phyloP scores from a whole-genome alignment of 2,888 invertebrate species.

The Junonia oenone region DNA sequence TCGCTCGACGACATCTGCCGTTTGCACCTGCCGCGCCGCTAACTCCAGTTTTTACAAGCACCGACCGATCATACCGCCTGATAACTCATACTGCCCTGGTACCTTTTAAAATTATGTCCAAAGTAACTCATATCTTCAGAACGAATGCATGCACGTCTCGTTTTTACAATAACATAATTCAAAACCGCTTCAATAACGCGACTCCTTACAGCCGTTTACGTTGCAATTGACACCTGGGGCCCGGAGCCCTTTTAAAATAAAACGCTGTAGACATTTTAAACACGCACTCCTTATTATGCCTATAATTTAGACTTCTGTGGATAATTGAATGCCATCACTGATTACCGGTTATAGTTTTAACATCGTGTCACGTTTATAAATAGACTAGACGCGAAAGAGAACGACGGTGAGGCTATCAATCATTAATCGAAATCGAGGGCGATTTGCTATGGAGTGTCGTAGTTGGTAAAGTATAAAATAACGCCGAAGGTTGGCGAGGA shows the following conservation, averaged over 20 bases:
- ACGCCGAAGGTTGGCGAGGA: slow-evolving; percentile 36
- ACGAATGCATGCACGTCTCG: slow-evolving; percentile 35
- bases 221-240: slow-evolving; percentile 56
- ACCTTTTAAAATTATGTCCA: slow-evolving; percentile 37
- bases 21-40: slow-evolving; percentile 49
- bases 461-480: slow-evolving; percentile 45
- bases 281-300: slow-evolving; percentile 26
- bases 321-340: slow-evolving; percentile 1
- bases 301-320: slow-evolving; percentile 47
- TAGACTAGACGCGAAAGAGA: neutral
- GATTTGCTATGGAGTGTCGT: neutral
- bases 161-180: slow-evolving; percentile 46
- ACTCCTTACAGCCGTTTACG: slow-evolving; percentile 46
- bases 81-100: slow-evolving; percentile 39
- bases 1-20: slow-evolving; percentile 46
- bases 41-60: slow-evolving; percentile 47
- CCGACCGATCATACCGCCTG: slow-evolving; percentile 34
- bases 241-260: slow-evolving; percentile 31
- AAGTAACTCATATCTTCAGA: slow-evolving; percentile 39
- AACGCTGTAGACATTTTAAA: slow-evolving; percentile 33
- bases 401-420: neutral
- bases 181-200: slow-evolving; percentile 38
- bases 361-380: neutral
- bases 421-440: neutral
- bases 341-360: neutral